These are phyloP conservation scores for Dynastes maya DNA, from an alignment of 2,888 invertebrate species.

Conservation along the genomic window DNA sequence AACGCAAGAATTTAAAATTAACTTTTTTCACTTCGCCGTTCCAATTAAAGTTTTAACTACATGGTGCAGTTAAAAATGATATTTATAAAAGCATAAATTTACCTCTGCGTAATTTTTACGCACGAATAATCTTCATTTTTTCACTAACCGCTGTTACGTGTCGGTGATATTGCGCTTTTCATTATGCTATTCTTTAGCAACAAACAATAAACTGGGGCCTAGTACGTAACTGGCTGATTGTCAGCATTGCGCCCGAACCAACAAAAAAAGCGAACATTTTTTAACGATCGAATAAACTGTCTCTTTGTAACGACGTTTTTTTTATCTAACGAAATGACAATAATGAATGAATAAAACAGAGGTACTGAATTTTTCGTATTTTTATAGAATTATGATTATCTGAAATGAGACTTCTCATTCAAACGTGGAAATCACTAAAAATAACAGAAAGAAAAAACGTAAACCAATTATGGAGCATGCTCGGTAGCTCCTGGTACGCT, in stretches of 20 bases:
- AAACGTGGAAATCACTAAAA: too few relatives aligned
- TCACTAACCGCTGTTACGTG: slow-evolving; percentile 18
- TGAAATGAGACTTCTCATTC: too few relatives aligned
- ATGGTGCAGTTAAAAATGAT: background rate
- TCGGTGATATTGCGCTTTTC: slow-evolving; percentile 34
- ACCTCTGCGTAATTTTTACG: slow-evolving; percentile 18
- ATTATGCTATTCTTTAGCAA: slow-evolving; percentile 17
- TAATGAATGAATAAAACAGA: too few relatives aligned
- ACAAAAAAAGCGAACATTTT: background rate
- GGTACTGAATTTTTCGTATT: too few relatives aligned
- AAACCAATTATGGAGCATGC: too few relatives aligned
- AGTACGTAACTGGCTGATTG: slow-evolving; percentile 15
- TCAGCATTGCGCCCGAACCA: slow-evolving; percentile 28
- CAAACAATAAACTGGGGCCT: background rate
- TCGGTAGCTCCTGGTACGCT: too few relatives aligned
- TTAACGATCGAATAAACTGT: background rate
- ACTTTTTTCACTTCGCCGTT: slow-evolving; percentile 7
- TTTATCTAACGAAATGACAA: background rate
- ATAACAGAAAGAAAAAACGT: too few relatives aligned
- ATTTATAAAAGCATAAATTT: background rate
- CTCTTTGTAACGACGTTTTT: background rate
- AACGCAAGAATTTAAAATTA: slow-evolving; percentile 3
- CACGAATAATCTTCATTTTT: slow-evolving; percentile 29
- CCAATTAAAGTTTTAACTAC: slow-evolving; percentile 40
- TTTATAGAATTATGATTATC: too few relatives aligned